A percentile compares a stretch with the other conserved stretches of the same genome.
phyloP scores from a whole-genome alignment of 2,113 vertebrate species.

The Ploceus nigricollis region DNA sequence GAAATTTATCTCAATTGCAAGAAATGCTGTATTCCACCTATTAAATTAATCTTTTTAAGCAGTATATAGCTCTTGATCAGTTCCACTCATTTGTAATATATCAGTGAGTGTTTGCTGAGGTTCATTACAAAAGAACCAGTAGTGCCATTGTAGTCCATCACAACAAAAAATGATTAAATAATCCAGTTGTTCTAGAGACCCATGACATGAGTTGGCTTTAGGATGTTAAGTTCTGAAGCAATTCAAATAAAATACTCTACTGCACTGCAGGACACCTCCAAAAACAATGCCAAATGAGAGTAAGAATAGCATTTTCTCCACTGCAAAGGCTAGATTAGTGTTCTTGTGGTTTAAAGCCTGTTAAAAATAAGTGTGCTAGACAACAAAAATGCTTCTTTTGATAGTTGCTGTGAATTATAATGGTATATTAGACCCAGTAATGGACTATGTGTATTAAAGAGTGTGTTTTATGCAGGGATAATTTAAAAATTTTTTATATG shows the following conservation, averaged over 20 bases:
- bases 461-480: not conserved
- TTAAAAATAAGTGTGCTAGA: constrained; percentile 24
- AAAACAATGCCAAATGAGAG: not conserved
- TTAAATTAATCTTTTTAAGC: not conserved
- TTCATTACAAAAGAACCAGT: not conserved
- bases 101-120: not conserved
- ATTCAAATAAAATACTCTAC: not conserved
- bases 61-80: not conserved
- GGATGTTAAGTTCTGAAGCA: not conserved
- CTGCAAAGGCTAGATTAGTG: not conserved
- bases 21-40: not conserved
- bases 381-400: not conserved
- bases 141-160: not conserved
- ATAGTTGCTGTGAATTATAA: constrained; percentile 1
- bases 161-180: constrained; percentile 26
- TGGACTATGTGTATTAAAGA: not conserved
- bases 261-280: not conserved
- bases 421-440: not conserved
- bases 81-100: not conserved
- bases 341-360: not conserved
- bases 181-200: not conserved
- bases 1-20: not conserved
- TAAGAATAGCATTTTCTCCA: constrained; percentile 4
- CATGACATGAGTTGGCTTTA: not conserved
- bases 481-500: not conserved